Conservation (phyloP, 92 coral and sea anemone genomes). For the Heteractis magnifica region DNA sequence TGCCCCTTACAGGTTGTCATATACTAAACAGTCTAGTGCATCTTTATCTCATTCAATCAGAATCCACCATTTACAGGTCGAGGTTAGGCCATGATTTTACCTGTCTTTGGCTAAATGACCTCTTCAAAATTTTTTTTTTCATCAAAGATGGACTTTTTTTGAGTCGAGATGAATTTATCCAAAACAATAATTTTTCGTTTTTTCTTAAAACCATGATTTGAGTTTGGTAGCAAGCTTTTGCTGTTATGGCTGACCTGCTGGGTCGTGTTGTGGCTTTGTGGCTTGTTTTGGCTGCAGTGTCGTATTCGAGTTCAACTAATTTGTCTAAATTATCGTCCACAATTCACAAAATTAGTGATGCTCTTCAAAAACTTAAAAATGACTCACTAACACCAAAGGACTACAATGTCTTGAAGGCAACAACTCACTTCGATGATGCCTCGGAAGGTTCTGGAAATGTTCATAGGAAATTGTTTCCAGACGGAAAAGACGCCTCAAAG, state of each 20-base stretch:
- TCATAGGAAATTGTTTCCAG: not conserved
- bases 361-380: not conserved
- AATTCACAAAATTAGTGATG: conserved; percentile 1
- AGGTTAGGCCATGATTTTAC: conserved; percentile 22
- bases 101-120: conserved; percentile 31
- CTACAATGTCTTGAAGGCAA: not conserved
- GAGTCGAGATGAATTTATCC: not conserved
- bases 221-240: not conserved
- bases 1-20: conserved; percentile 33
- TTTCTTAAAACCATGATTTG: not conserved
- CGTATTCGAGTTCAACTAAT: conserved; percentile 8
- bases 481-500: not conserved
- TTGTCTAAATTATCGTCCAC: not conserved
- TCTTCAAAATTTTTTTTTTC: not conserved
- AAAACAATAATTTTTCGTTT: not conserved
- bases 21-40: conserved; percentile 17
- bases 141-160: not conserved
- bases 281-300: conserved; percentile 1
- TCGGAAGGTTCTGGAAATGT: not conserved
- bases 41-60: conserved; percentile 35
- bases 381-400: not conserved
- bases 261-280: conserved; percentile 12
- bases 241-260: not conserved
- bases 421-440: not conserved
- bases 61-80: conserved; percentile 23